phyloP scores from a whole-genome alignment of 2,888 invertebrate species.

The Baronia brevicornis region DNA sequence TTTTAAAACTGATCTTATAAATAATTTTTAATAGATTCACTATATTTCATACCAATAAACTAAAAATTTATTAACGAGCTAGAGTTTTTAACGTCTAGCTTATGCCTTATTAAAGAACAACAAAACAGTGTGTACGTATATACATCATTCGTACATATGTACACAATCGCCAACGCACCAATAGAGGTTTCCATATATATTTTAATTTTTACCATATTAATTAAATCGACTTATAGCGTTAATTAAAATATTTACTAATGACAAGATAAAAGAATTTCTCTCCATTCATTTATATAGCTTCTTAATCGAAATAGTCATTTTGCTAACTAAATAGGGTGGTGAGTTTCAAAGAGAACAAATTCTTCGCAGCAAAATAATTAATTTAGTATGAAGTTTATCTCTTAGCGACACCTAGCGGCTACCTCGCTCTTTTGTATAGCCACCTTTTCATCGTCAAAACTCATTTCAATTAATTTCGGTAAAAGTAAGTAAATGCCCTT shows the following conservation, averaged over 20 bases:
- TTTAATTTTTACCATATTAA: too few relatives aligned
- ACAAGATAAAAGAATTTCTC: slow-evolving; percentile 5
- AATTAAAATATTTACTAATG: slow-evolving; percentile 6
- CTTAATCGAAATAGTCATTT: slow-evolving; percentile 53
- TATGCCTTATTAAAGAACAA: too few relatives aligned
- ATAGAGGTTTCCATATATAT: too few relatives aligned
- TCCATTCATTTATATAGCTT: slow-evolving; percentile 34
- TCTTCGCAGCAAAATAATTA: slow-evolving; percentile 68
- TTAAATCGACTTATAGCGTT: not conserved
- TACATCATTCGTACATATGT: too few relatives aligned
- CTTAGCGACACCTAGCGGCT: slow-evolving; percentile 68
- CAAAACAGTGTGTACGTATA: too few relatives aligned
- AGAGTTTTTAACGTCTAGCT: too few relatives aligned
- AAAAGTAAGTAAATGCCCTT: slow-evolving; percentile 74
- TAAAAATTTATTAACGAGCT: too few relatives aligned
- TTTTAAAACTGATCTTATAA: too few relatives aligned
- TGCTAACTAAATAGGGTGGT: slow-evolving; percentile 42
- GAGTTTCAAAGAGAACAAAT: slow-evolving; percentile 63
- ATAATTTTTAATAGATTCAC: too few relatives aligned
- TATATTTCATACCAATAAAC: too few relatives aligned
- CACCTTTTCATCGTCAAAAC: slow-evolving; percentile 73
- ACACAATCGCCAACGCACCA: too few relatives aligned
- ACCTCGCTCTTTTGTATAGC: slow-evolving; percentile 61
- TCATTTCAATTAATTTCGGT: slow-evolving; percentile 75
- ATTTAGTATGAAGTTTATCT: slow-evolving; percentile 72